Base-by-base conservation (phyloP, 2,797 vertebrate species). In the Rhabdomys pumilio region DNA sequence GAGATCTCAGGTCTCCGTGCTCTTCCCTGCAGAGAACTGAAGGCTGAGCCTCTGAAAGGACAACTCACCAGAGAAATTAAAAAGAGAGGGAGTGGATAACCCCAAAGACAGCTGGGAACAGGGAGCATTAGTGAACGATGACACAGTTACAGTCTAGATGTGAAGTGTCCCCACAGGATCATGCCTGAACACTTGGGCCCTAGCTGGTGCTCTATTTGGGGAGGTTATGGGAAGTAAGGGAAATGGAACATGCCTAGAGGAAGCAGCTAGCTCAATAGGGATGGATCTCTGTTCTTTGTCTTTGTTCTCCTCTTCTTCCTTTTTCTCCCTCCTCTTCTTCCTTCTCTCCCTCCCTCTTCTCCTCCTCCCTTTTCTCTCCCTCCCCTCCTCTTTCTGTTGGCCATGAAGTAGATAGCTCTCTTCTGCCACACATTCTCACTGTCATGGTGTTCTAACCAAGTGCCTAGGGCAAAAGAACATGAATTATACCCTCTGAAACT, bases 271-370 rank as follows among this genome's bases (percentile, higher is more conserved):
- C 26, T 44, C 29, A 65, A 14, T 41, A 24, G 47, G 34, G 26
- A 55, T 29, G 24, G 47, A 87, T 29, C 84, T 55, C 22, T 69
- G 65, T 24, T 72, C 34, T 63, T 20, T 50, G 19, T 24, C n/a
- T 53, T 67, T 14, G 6, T 59, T 15, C 14, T 41, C 15, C 24
- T 55, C n/a, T 9, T 72, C 17, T 8, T 34, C 1, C 31, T 80
- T 8, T 3, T 24, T 12, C 17, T 14, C 26, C 26, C 24, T 29
- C 26, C 44, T 34, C 26, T 2, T 7, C 9, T 3, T 20, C 15
- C 8, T 47, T 1, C 7, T 34, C 7, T 0, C 4, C 26, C 47
- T 3, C 10, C n/a, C 11, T 2, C 10, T 47, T 2, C 0, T 13
- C 31, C 61, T 63, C 7, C 19, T 19, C 20, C 29, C 9, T 17